Evolutionary conservation across 2,797 vertebrate genomes (phyloP).

Genomic region (Hephaestus fuliginosus): DNA sequence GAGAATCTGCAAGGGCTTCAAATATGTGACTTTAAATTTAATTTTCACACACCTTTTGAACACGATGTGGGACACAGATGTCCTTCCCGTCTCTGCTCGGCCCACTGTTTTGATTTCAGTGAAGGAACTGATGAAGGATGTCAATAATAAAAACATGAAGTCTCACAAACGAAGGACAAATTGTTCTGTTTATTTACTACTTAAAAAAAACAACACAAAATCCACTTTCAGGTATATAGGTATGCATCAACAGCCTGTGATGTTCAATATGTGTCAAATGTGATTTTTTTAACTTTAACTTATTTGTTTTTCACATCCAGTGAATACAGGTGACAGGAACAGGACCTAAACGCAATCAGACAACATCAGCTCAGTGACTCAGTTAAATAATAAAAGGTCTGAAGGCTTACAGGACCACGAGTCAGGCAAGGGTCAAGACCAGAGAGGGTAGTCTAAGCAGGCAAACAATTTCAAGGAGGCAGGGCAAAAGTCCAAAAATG

Average conservation of each 20-base stretch:
- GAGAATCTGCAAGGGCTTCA: slow-evolving; percentile 13
- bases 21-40: not conserved
- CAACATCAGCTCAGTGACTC: no score
- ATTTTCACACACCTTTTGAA: not conserved
- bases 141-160: slow-evolving; percentile 29
- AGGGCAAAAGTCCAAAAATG: no score
- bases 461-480: no score
- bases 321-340: no score
- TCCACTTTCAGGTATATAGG: not conserved
- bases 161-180: not conserved
- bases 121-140: not conserved
- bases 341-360: no score
- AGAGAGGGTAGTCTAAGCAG: no score
- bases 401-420: not conserved
- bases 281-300: not conserved
- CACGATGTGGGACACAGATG: not conserved
- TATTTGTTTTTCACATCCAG: not conserved
- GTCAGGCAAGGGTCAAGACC: no score
- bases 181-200: slow-evolving; percentile 5
- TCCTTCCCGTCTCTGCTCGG: not conserved
- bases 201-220: not conserved
- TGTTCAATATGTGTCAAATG: not conserved
- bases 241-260: not conserved
- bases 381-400: no score
- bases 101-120: not conserved